These are phyloP conservation scores for Leptinotarsa rubiginosa DNA, from an alignment of 2,888 invertebrate genomes.

Conservation along the genomic window DNA sequence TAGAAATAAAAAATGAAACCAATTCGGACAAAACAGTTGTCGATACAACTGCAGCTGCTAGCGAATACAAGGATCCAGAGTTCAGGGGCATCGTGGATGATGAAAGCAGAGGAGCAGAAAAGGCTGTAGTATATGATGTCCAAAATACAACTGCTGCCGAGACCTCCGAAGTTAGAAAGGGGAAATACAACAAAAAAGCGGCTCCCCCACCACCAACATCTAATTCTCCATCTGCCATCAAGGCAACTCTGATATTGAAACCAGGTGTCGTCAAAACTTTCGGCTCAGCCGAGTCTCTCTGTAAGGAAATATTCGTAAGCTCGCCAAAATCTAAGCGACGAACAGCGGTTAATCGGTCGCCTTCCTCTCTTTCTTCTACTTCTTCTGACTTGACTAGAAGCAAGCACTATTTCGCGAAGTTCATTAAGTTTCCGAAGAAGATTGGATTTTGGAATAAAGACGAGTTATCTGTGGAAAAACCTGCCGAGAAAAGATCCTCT, in stretches of 20 bases:
- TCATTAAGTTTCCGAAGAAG: constrained; percentile 71
- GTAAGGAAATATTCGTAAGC: constrained; percentile 58
- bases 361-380: constrained; percentile 49
- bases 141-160: not conserved
- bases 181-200: constrained; percentile 69
- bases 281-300: constrained; percentile 48
- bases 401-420: constrained; percentile 49
- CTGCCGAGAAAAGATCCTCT: constrained; percentile 49
- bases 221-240: constrained; percentile 59
- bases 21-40: constrained; percentile 3
- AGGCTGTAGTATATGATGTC: not conserved
- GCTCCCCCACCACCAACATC: constrained; percentile 67
- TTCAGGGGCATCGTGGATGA: not conserved
- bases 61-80: not conserved
- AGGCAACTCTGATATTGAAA: constrained; percentile 68
- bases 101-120: not conserved
- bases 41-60: not conserved
- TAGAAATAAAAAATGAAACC: constrained; percentile 35
- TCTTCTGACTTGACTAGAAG: constrained; percentile 40
- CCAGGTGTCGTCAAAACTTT: constrained; percentile 64
- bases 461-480: constrained; percentile 55
- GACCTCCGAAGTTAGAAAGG: constrained; percentile 56
- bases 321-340: constrained; percentile 59
- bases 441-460: constrained; percentile 71
- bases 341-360: constrained; percentile 49